Conservation (phyloP, 2,888 invertebrate genomes). For the Criorhina ranunculi region DNA sequence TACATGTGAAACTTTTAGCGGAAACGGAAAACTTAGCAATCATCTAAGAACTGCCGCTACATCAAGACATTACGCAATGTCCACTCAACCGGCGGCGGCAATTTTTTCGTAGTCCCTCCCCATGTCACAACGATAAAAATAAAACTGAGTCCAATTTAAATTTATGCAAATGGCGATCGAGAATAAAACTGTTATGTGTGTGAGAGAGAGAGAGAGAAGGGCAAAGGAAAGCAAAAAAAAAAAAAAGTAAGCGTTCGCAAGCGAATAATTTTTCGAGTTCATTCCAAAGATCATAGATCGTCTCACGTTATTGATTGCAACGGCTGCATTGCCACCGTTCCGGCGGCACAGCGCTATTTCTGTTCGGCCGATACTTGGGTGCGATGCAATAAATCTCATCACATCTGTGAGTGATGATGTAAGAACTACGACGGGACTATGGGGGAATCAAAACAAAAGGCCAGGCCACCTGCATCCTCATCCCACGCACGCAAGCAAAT, state of each 20-base stretch:
- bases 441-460: slow-evolving; percentile 70
- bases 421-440: slow-evolving; percentile 61
- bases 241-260: slow-evolving; percentile 40
- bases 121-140: slow-evolving; percentile 17
- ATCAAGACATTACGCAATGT: slow-evolving; percentile 31
- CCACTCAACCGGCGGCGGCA: background rate
- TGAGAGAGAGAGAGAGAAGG: slow-evolving; percentile 20
- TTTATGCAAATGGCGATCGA: slow-evolving; percentile 30
- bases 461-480: slow-evolving; percentile 76
- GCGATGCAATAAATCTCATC: slow-evolving; percentile 70
- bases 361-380: slow-evolving; percentile 51
- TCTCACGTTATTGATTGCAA: slow-evolving; percentile 70
- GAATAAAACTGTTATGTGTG: slow-evolving; percentile 31
- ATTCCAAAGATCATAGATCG: slow-evolving; percentile 71
- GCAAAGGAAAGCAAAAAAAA: background rate
- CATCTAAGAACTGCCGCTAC: slow-evolving; percentile 19
- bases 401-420: slow-evolving; percentile 73
- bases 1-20: too few relatives aligned
- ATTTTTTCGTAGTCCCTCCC: background rate
- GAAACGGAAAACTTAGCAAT: slow-evolving; percentile 21
- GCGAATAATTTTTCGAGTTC: slow-evolving; percentile 56
- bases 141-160: slow-evolving; percentile 30
- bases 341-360: slow-evolving; percentile 52
- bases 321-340: slow-evolving; percentile 58
- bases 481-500: slow-evolving; percentile 67